Conservation (phyloP, 2,888 invertebrate species). For the Asteroscopus sphinx region DNA sequence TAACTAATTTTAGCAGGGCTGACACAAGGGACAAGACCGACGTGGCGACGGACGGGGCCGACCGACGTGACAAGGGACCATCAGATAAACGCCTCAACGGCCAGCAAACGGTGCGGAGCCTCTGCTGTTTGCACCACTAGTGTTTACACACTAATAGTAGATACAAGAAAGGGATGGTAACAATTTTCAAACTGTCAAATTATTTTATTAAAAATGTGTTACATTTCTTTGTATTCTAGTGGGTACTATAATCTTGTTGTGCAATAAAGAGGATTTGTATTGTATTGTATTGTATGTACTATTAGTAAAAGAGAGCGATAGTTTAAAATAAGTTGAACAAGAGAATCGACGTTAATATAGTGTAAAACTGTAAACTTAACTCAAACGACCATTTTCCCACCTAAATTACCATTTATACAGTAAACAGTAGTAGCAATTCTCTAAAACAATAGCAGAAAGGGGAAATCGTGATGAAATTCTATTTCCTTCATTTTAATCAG, state of each 20-base stretch:
- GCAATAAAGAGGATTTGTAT: too few relatives aligned
- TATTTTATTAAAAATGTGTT: too few relatives aligned
- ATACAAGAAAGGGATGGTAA: too few relatives aligned
- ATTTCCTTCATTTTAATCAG: conserved; percentile 4
- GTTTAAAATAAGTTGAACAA: too few relatives aligned
- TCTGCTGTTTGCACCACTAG: conserved; percentile 35
- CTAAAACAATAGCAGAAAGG: background rate
- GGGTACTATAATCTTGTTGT: too few relatives aligned
- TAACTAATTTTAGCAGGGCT: conserved; percentile 43
- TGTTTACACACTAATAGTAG: too few relatives aligned
- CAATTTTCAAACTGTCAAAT: too few relatives aligned
- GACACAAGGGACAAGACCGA: conserved; percentile 42
- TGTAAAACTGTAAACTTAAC: conserved; percentile 16
- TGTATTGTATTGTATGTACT: too few relatives aligned
- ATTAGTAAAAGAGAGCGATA: too few relatives aligned
- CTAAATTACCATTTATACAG: background rate
- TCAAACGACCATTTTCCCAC: conserved; percentile 14
- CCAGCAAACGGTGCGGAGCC: conserved; percentile 25
- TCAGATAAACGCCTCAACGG: conserved; percentile 65
- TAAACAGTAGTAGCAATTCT: too few relatives aligned
- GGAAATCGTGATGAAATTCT: conserved; percentile 2
- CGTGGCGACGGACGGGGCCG: conserved; percentile 13
- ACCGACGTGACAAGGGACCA: conserved; percentile 57
- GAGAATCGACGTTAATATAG: too few relatives aligned
- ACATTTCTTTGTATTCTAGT: too few relatives aligned